A percentile compares a stretch with the other conserved stretches of the same genome.
Conservation (phyloP, 2,113 vertebrate genomes). For the Notarius lentiginosus region DNA sequence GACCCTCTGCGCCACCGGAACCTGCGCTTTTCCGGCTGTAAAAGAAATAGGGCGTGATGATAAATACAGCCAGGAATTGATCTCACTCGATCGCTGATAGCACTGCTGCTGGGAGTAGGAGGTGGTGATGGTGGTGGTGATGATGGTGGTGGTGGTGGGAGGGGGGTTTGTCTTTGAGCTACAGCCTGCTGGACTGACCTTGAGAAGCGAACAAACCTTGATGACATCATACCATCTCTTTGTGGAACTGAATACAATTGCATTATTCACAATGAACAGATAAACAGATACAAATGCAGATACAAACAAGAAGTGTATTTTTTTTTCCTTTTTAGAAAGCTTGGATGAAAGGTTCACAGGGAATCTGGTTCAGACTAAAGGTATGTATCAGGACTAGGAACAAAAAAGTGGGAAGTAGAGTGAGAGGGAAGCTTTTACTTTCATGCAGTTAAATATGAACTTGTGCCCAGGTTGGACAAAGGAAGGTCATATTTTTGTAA, state of each 20-base stretch:
- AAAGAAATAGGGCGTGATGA: conserved; percentile 64
- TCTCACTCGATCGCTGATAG: conserved; percentile 61
- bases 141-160: background rate
- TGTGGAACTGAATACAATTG: conserved; percentile 2
- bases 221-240: conserved; percentile 49
- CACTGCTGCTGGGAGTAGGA: conserved; percentile 17
- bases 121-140: background rate
- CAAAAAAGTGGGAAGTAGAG: too few relatives aligned
- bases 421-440: background rate
- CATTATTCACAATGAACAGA: conserved; percentile 6
- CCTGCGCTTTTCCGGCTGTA: conserved; percentile 58
- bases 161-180: conserved; percentile 41
- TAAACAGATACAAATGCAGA: background rate
- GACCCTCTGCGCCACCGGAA: conserved; percentile 50
- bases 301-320: background rate
- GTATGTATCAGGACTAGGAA: background rate
- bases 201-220: conserved; percentile 49
- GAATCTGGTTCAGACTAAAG: background rate
- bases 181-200: conserved; percentile 60
- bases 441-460: background rate
- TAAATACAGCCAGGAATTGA: conserved; percentile 64
- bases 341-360: background rate
- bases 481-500: background rate
- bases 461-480: too few relatives aligned
- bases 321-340: background rate